phyloP scores from a whole-genome alignment of 2,113 vertebrate genomes.

The Neolamprologus sp. region DNA sequence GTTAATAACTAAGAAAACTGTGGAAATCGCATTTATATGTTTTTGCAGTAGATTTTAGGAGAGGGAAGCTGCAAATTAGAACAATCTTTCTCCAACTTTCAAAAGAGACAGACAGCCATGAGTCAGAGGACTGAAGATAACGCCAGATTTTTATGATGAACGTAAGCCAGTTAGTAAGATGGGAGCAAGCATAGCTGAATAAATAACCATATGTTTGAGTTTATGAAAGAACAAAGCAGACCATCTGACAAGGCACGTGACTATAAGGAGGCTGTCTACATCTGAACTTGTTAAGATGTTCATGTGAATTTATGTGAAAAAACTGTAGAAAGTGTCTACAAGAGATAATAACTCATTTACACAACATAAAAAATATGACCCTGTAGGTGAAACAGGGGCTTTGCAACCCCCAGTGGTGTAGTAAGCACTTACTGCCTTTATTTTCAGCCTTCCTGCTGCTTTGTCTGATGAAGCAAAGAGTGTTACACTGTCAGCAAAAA shows the following conservation, averaged over 20 bases:
- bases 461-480: background rate
- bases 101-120: background rate
- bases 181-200: background rate
- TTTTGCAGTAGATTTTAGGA: background rate
- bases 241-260: background rate
- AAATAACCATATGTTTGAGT: background rate
- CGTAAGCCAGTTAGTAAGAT: background rate
- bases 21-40: background rate
- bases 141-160: background rate
- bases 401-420: background rate
- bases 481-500: background rate
- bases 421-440: background rate
- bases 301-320: background rate
- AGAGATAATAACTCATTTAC: background rate
- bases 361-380: background rate
- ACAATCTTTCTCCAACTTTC: background rate
- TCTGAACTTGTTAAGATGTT: background rate
- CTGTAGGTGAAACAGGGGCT: background rate
- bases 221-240: background rate
- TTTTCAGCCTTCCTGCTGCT: background rate
- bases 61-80: background rate
- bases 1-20: background rate
- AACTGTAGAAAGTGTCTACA: background rate
- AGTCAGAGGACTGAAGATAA: rapidly evolving
- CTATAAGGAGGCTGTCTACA: background rate